These are phyloP conservation scores for Bufotes viridis DNA, from an alignment of 2,797 vertebrate genomes.

Conservation along the genomic window DNA sequence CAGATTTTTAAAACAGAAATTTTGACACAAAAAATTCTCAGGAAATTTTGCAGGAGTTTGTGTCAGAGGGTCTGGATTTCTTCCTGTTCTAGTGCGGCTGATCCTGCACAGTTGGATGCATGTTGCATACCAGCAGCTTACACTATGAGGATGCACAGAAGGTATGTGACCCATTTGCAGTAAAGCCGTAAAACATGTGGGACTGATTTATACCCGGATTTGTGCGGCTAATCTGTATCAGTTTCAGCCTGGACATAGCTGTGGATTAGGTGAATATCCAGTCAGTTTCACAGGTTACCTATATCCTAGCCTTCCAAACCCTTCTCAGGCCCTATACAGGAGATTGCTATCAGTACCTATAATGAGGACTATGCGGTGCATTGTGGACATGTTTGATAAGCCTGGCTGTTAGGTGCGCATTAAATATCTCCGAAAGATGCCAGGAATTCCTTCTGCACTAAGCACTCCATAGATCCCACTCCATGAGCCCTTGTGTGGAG, in stretches of 20 bases:
- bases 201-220: background rate
- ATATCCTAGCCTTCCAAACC: background rate
- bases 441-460: conserved; percentile 50
- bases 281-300: background rate
- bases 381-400: conserved; percentile 29
- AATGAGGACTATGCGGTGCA: conserved; percentile 4
- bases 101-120: background rate
- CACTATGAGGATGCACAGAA: background rate
- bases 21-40: too few species aligned
- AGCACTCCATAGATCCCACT: conserved; percentile 55
- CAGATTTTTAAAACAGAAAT: too few species aligned
- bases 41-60: background rate
- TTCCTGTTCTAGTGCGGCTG: background rate
- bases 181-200: background rate
- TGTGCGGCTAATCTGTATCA: background rate
- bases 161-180: background rate
- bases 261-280: background rate
- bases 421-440: conserved; percentile 48
- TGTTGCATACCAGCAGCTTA: background rate
- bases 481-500: conserved; percentile 48
- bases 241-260: background rate
- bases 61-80: background rate
- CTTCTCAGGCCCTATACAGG: conserved; percentile 1
- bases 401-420: conserved; percentile 18
- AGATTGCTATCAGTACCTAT: background rate